Evolutionary conservation across 2,113 vertebrate species (phyloP).

Genomic region (Piprites chloris): DNA sequence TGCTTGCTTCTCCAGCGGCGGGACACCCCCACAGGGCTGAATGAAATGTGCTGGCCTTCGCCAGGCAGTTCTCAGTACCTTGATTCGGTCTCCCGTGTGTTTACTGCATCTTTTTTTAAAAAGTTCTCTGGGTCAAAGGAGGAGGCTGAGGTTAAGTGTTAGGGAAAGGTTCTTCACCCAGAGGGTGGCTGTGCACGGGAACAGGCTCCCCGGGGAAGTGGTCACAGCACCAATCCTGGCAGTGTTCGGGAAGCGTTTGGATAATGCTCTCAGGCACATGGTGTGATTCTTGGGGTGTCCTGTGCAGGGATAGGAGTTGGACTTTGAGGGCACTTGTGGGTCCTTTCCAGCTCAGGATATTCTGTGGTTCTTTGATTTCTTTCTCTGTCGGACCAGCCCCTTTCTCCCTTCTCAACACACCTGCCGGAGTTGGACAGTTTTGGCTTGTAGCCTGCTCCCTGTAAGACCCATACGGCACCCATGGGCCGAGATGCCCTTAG

Average conservation of each 20-base stretch:
- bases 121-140: neutral
- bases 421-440: neutral
- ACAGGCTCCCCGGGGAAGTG: neutral
- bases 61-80: neutral
- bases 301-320: too few species aligned
- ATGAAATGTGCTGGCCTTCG: neutral
- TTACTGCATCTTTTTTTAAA: neutral
- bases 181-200: neutral
- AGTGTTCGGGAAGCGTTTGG: neutral
- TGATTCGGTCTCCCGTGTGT: neutral
- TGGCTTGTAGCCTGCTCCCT: neutral
- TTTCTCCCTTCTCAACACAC: neutral
- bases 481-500: too few species aligned
- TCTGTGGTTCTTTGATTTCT: neutral
- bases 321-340: neutral
- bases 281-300: neutral
- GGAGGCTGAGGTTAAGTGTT: neutral
- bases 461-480: rapidly evolving
- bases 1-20: neutral
- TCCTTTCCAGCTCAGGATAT: neutral
- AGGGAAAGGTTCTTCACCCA: neutral
- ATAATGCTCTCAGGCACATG: neutral
- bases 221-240: neutral
- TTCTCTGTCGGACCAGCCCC: rapidly evolving
- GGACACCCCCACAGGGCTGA: neutral